phyloP scores from a whole-genome alignment of 2,113 vertebrate species.

The Sylvilagus bachmani region DNA sequence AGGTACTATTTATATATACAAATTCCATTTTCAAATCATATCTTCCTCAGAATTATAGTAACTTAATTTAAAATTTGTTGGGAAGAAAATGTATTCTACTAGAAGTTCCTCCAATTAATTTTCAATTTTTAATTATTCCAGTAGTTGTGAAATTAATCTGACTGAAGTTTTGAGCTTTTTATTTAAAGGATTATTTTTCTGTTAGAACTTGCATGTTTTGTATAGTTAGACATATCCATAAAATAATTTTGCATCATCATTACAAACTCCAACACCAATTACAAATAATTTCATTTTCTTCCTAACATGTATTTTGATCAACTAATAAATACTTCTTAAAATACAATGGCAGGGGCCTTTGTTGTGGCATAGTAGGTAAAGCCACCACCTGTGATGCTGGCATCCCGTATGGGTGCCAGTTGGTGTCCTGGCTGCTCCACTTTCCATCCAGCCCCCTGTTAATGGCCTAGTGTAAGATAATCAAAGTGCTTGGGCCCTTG shows the following conservation, averaged over 20 bases:
- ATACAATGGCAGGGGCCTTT: not conserved
- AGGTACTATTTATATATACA: not conserved
- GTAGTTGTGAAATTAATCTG: not conserved
- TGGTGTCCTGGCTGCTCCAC: too few species aligned
- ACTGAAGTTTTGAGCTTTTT: not conserved
- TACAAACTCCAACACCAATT: not conserved
- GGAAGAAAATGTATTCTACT: not conserved
- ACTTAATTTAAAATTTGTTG: not conserved
- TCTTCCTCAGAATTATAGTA: not conserved
- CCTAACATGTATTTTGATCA: not conserved
- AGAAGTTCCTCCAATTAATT: not conserved
- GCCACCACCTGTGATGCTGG: too few species aligned
- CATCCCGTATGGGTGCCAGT: too few species aligned
- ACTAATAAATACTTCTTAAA: not conserved
- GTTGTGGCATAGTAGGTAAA: too few species aligned
- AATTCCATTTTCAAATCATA: not conserved
- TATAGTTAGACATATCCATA: not conserved
- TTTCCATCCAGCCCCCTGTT: too few species aligned
- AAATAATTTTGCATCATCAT: not conserved
- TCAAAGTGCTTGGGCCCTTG: too few species aligned
- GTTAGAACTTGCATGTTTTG: not conserved
- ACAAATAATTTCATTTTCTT: not conserved
- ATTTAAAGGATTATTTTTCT: not conserved
- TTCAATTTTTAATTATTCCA: conserved; percentile 17
- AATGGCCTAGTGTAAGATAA: too few species aligned